phyloP scores from a whole-genome alignment of 2,797 vertebrate genomes.

The Buphagus erythrorhynchus region DNA sequence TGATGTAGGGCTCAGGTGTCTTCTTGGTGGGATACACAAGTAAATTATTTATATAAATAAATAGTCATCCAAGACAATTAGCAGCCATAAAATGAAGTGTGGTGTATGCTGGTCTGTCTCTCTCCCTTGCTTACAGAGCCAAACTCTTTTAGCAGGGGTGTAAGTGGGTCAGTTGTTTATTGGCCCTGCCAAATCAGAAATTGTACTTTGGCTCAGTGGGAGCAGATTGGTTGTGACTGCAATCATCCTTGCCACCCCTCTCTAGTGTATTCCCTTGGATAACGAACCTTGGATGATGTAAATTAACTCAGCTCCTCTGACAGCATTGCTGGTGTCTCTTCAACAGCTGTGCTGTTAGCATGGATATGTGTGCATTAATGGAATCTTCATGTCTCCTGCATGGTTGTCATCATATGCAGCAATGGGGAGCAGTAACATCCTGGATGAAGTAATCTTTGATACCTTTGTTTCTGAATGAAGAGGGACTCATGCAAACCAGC shows the following conservation, averaged over 20 bases:
- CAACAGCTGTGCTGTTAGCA: background rate
- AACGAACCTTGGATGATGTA: background rate
- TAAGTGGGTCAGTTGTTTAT: background rate
- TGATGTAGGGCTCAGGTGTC: conserved; percentile 55
- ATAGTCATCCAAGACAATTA: conserved; percentile 22
- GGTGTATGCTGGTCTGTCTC: background rate
- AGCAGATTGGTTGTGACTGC: background rate
- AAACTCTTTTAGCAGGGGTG: background rate
- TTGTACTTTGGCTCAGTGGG: background rate
- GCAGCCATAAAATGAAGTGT: background rate
- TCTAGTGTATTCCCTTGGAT: background rate
- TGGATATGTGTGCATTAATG: background rate
- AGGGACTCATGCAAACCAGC: background rate
- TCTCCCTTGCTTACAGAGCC: background rate
- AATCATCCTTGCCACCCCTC: background rate
- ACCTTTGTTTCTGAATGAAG: background rate
- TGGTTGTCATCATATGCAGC: background rate
- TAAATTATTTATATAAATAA: conserved; percentile 63
- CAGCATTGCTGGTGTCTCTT: background rate
- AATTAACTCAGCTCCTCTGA: background rate
- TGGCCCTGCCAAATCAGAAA: background rate
- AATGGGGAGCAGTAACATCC: background rate
- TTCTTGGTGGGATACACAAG: background rate
- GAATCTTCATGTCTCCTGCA: background rate
- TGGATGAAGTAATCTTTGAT: background rate